Evolutionary conservation across 2,888 invertebrate genomes (phyloP).

Genomic region (Leucozona laternaria): DNA sequence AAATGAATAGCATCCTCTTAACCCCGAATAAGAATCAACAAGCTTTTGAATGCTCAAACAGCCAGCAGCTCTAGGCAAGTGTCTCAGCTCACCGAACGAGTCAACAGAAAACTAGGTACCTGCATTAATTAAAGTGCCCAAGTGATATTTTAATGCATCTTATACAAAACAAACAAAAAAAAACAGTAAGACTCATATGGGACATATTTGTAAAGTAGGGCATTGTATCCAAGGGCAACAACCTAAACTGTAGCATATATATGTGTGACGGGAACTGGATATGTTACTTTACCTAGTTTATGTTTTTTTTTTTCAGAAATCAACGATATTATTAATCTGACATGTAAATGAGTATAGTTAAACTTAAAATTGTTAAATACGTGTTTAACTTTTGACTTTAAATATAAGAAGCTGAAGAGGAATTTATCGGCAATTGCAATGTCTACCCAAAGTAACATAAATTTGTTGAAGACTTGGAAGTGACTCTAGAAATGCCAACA

Average conservation of each 20-base stretch:
- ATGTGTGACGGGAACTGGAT: conserved; percentile 1
- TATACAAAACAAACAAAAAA: conserved; percentile 1
- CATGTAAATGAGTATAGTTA: too few species aligned
- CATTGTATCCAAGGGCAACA: conserved; percentile 62
- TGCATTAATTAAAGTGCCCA: conserved; percentile 74
- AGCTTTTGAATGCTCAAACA: conserved; percentile 54
- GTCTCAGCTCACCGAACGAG: conserved; percentile 26
- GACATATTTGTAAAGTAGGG: conserved; percentile 44
- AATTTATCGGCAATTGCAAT: too few species aligned
- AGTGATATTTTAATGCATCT: conserved; percentile 57
- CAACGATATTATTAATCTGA: too few species aligned
- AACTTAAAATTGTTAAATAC: too few species aligned
- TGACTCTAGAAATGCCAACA: too few species aligned
- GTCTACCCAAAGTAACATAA: too few species aligned
- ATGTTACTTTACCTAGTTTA: too few species aligned
- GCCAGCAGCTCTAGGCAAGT: conserved; percentile 33
- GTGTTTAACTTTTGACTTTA: too few species aligned
- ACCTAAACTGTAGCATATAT: conserved; percentile 5
- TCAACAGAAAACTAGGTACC: conserved; percentile 39
- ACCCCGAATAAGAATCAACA: conserved; percentile 69
- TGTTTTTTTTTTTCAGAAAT: too few species aligned
- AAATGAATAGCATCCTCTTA: conserved; percentile 51
- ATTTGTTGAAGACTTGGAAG: too few species aligned
- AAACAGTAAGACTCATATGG: conserved; percentile 29
- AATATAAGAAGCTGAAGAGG: too few species aligned